Conservation (phyloP, 2,113 vertebrate genomes). For the Gymnarchus niloticus region DNA sequence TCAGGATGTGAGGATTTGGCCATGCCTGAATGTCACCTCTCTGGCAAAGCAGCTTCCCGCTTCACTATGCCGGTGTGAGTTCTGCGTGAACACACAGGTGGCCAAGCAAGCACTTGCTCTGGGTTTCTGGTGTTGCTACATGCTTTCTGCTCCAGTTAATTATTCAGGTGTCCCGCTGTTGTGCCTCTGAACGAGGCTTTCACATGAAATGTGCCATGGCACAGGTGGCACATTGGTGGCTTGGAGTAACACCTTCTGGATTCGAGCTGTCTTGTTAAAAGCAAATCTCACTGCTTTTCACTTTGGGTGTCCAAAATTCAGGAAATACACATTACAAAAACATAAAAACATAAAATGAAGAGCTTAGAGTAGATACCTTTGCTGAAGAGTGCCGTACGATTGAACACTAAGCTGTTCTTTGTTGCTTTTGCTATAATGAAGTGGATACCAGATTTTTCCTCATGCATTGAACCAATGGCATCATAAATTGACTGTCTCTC, state of each 20-base stretch:
- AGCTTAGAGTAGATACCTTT: no score
- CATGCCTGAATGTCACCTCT: neutral
- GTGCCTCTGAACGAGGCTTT: neutral
- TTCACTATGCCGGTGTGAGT: neutral
- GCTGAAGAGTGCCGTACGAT: neutral
- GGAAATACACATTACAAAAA: no score
- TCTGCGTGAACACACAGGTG: neutral
- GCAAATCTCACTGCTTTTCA: neutral
- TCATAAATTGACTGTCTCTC: neutral
- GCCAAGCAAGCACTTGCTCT: neutral
- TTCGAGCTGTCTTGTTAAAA: no score
- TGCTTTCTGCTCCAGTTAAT: neutral
- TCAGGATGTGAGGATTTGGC: neutral
- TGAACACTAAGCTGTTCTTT: neutral
- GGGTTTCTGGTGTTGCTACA: neutral
- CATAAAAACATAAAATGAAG: no score
- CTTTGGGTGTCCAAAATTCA: neutral
- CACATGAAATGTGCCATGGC: neutral
- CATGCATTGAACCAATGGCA: neutral
- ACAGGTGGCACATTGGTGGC: neutral
- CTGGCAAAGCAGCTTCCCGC: neutral
- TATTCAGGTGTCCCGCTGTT: neutral
- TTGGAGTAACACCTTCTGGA: no score
- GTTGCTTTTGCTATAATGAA: neutral
- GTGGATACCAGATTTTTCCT: neutral